Percentiles rank a stretch among this genome's conserved stretches.
These are phyloP conservation scores for Drosophila nasuta DNA, from an alignment of 1,140 invertebrate genomes.

Conservation along the genomic window DNA sequence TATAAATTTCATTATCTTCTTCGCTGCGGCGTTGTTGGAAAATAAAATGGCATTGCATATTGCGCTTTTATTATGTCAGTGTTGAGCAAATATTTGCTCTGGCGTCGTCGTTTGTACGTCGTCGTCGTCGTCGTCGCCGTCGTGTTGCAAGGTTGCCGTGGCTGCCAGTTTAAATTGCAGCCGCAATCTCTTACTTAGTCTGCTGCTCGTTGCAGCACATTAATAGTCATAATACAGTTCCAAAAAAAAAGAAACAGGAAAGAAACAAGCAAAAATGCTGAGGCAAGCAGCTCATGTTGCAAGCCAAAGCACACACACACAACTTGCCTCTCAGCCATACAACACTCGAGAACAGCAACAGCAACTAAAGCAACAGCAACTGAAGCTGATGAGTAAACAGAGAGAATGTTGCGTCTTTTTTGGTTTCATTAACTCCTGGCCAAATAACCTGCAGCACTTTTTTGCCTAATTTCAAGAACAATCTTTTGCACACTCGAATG, in stretches of 20 bases:
- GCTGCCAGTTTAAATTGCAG: constrained; percentile 1
- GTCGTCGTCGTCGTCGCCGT: too few species aligned
- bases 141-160: neutral
- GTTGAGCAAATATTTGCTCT: constrained; percentile 27
- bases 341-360: neutral
- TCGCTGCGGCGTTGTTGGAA: neutral
- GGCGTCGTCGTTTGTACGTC: neutral
- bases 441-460: neutral
- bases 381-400: neutral
- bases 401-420: neutral
- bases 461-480: neutral
- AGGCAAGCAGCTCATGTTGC: constrained; percentile 1
- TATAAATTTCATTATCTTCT: constrained; percentile 33
- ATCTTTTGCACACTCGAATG: neutral
- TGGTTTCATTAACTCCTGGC: constrained; percentile 3
- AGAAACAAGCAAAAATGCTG: neutral
- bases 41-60: constrained; percentile 19
- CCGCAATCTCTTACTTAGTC: neutral
- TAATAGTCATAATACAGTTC: neutral
- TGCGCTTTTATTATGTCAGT: constrained; percentile 36
- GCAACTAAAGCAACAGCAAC: too few species aligned
- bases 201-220: constrained; percentile 2
- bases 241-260: too few species aligned
- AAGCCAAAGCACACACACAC: neutral
- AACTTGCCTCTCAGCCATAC: constrained; percentile 1